Evolutionary conservation across 1,140 invertebrate species (phyloP), one percentile per base, ranked within the genome.

Genomic region (Stegodyphus mimosarum): DNA sequence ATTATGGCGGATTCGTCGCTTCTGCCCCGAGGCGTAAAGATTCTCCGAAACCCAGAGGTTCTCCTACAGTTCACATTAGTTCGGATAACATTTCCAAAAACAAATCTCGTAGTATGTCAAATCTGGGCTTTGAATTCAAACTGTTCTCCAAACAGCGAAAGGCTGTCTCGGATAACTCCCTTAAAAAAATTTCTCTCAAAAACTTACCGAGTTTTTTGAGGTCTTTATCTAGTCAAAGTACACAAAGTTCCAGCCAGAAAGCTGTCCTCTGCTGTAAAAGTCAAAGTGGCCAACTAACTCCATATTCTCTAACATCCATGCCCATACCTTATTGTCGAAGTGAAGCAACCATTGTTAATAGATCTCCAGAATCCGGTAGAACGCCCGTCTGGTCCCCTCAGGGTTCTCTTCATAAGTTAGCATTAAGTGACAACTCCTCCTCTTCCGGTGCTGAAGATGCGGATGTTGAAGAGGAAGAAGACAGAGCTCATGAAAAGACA

Each of bases 141-240:
- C 55, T 83, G 49, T 79, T 80, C 50, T 87, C 80, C 11, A 64
- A 50, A 49, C 76, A 70, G 64, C 51, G 87, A 4, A 88, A 88
- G 72, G 86, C 86, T 6, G 73, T 73, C 6, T 88, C 88, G 9
- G 88, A 88, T 17, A 88, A 87, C 33, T 88, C 88, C 13, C 84
- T 88, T 11, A 88, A 88, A 64, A 88, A 88, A 52, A 74, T 87
- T 17, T 88, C 87, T 4, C 55, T 88, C 6, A 83, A 72, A 70
- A 88, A 80, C 50, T 60, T 88, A 13, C 88, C 88, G 0, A 51
- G 83, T 5, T 83, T 88, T n/a, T 49, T 88, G 15, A 60, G 88
- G 10, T 88, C 87, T 7, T 78, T 88, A 17, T 88, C 88, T 88
- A 88, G 87, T 88, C 88, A 88, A 49, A 86, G 75, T 48, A 74